Conservation (phyloP, 2,888 invertebrate species). For the Pelosia muscerda region DNA sequence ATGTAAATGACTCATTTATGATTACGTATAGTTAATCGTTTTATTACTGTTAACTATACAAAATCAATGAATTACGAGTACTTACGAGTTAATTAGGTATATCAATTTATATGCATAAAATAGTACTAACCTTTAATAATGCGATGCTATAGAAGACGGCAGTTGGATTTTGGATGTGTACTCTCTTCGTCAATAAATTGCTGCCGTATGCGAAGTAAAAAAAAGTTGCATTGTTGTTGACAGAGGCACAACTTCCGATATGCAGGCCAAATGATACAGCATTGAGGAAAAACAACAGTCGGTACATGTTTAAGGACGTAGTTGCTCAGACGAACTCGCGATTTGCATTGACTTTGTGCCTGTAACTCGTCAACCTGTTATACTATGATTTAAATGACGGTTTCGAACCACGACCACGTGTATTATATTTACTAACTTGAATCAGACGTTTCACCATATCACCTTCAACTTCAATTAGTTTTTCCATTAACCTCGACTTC, state of each 20-base stretch:
- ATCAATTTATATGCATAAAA: background rate
- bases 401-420: background rate
- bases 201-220: slow-evolving; percentile 49
- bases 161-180: slow-evolving; percentile 91
- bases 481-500: background rate
- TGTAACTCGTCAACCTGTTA: background rate
- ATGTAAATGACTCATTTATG: too few species aligned
- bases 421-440: background rate
- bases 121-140: slow-evolving; percentile 82
- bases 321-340: slow-evolving; percentile 12
- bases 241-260: background rate
- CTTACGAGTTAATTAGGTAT: background rate
- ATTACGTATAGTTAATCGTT: background rate
- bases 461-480: background rate
- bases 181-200: slow-evolving; percentile 90
- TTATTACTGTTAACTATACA: background rate
- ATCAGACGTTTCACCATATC: background rate
- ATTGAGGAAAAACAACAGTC: slow-evolving; percentile 28
- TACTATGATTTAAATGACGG: background rate
- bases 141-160: slow-evolving; percentile 89
- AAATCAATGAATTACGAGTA: background rate
- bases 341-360: slow-evolving; percentile 25
- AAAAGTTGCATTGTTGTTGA: slow-evolving; percentile 26
- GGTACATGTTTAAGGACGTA: slow-evolving; percentile 22
- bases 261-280: slow-evolving; percentile 13